Evolutionary conservation across 1,140 invertebrate species (phyloP).

Genomic region (Reticulitermes speratus): DNA sequence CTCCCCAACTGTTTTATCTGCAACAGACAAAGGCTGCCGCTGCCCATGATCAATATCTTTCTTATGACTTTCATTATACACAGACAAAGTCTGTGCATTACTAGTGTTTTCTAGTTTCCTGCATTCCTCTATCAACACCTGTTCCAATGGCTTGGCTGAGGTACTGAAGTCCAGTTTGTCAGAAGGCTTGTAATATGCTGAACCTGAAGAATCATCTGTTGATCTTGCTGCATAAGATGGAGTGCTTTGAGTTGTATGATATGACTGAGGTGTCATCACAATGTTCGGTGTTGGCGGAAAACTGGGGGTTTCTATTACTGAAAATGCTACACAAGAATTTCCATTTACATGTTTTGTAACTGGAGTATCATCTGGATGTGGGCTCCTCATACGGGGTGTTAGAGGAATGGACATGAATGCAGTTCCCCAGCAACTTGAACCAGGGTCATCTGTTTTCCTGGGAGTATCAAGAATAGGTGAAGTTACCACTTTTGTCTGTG

Average conservation of each 20-base stretch:
- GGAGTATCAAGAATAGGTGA: neutral
- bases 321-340: neutral
- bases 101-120: conserved; percentile 1
- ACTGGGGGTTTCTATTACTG: conserved; percentile 25
- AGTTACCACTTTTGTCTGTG: neutral
- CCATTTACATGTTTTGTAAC: conserved; percentile 15
- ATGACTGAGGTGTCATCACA: conserved; percentile 4
- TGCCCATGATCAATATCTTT: neutral
- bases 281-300: conserved; percentile 28
- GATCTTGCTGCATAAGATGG: conserved; percentile 24
- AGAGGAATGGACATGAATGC: neutral
- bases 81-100: too few species aligned
- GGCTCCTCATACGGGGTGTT: conserved; percentile 28
- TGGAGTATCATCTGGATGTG: conserved; percentile 27
- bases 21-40: neutral
- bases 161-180: neutral
- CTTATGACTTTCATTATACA: neutral
- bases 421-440: too few species aligned
- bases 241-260: conserved; percentile 1
- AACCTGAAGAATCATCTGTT: conserved; percentile 29
- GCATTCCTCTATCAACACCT: conserved; percentile 24
- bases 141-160: neutral
- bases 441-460: neutral
- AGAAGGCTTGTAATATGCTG: conserved; percentile 28
- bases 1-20: neutral